Base-by-base conservation (phyloP, 2,797 vertebrate species). In the Ptychobarbus kaznakovi region DNA sequence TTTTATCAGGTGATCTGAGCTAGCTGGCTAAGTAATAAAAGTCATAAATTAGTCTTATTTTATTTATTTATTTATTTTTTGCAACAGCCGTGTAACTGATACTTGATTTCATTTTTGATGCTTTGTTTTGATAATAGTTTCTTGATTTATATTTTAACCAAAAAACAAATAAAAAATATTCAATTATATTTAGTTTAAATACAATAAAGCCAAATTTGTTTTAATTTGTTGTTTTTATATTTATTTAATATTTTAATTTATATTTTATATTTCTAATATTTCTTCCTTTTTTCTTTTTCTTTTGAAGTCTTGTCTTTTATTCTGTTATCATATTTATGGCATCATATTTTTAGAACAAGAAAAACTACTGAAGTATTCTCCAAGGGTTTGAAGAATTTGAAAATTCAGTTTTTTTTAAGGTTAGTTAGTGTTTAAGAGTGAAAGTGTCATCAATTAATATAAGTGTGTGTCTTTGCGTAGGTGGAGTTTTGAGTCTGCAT, bases 1-100 rank as follows among this genome's bases (percentile, higher is more conserved):
- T 87, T 87, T 85, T 86, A 89, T 89, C 85, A 65, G 86, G 84
- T 85, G 90, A 90, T 88, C 86, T 35, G 9, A 90, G 87, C 88
- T 80, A 20, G 72, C 85, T 25, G 6, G 15, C 86, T 76, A 76
- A 61, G 73, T 72, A 32, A 5, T 66, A 70, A 6, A 61, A 85
- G 88, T 84, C 91, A 86, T 61, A 72, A 87, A 92, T 87, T 90
- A 87, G 84, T 75, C 80, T 65, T 74, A 40, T 86, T 56, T 72
- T 86, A 49, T 42, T 22, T 35, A 18, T 86, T 66, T 5, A 76
- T 58, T 72, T 86, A 49, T 44, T 22, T 35, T 10, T 68, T 63
- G 9, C 38, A 68, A 18, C 22, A 4, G 38, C 53, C 2, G 1
- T 3, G 35, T 78, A 12, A 40, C 35, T 22, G 7, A 44, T 44